Percentiles rank a stretch among this genome's conserved stretches.
Evolutionary conservation across 2,113 vertebrate genomes (phyloP).

Genomic region (Epinephelus moara): DNA sequence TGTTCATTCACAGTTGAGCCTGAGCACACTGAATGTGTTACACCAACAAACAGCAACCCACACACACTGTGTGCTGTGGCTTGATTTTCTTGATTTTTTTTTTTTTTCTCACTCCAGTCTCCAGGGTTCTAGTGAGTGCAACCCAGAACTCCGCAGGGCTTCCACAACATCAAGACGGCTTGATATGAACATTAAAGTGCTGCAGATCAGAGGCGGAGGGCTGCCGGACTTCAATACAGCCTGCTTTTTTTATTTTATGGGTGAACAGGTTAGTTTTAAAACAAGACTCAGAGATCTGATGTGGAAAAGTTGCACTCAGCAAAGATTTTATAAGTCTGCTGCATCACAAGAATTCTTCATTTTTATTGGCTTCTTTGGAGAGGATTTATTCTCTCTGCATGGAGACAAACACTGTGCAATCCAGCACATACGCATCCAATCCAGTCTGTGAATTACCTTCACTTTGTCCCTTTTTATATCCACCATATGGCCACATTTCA

Average conservation of each 20-base stretch:
- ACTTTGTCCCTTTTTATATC: not conserved
- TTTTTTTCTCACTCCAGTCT: not conserved
- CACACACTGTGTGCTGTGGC: not conserved
- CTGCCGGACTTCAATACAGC: not conserved
- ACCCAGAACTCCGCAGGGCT: not conserved
- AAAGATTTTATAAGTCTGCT: constrained; percentile 1
- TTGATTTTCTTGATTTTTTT: not conserved
- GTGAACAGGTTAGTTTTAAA: not conserved
- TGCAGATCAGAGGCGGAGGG: constrained; percentile 22
- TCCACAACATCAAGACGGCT: constrained; percentile 10
- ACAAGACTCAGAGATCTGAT: not conserved
- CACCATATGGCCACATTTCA: constrained; percentile 9
- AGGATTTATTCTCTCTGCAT: not conserved
- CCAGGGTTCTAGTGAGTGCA: not conserved
- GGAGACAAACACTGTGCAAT: not conserved
- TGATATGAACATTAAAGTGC: constrained; percentile 24
- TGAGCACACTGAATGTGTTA: not conserved
- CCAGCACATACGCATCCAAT: not conserved
- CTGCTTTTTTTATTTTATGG: not conserved
- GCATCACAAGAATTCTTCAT: not conserved
- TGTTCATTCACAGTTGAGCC: not conserved
- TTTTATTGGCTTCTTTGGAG: not conserved
- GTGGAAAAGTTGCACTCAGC: constrained; percentile 1
- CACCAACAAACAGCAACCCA: constrained; percentile 1
- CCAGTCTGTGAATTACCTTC: not conserved